A percentile compares a stretch with the other conserved stretches of the same genome.
Conservation (phyloP, 2,888 invertebrate species). For the Diabrotica balteata region DNA sequence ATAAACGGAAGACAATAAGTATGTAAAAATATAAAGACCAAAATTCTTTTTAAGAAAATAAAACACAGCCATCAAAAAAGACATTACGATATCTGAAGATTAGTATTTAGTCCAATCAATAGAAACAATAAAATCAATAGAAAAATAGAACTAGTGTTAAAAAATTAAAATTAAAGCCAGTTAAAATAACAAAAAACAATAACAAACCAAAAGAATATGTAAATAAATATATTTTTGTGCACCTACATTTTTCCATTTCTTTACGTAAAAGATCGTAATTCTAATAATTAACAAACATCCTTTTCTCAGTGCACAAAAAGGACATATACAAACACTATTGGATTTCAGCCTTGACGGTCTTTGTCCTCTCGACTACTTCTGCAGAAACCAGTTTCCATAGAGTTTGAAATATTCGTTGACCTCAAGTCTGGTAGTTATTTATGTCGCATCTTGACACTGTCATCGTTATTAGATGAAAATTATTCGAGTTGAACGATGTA, state of each 20-base stretch:
- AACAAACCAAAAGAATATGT: not conserved
- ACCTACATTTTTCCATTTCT: too few species aligned
- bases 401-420: conserved; percentile 30
- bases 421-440: conserved; percentile 23
- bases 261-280: too few species aligned
- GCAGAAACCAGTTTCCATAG: conserved; percentile 30
- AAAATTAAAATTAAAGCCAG: too few species aligned
- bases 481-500: not conserved
- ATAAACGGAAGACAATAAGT: too few species aligned
- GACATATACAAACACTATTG: conserved; percentile 16
- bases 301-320: conserved; percentile 4
- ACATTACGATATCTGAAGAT: too few species aligned
- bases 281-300: too few species aligned
- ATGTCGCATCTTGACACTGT: conserved; percentile 10
- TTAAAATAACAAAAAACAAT: not conserved
- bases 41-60: too few species aligned
- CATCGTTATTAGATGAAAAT: not conserved
- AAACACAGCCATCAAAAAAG: too few species aligned
- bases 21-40: too few species aligned
- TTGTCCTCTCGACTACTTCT: conserved; percentile 32
- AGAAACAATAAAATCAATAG: too few species aligned
- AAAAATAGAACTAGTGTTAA: too few species aligned
- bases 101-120: too few species aligned
- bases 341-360: conserved; percentile 25
- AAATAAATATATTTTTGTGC: not conserved